Base-by-base conservation (phyloP, 2,888 invertebrate species). In the Drosophila setosimentum region DNA sequence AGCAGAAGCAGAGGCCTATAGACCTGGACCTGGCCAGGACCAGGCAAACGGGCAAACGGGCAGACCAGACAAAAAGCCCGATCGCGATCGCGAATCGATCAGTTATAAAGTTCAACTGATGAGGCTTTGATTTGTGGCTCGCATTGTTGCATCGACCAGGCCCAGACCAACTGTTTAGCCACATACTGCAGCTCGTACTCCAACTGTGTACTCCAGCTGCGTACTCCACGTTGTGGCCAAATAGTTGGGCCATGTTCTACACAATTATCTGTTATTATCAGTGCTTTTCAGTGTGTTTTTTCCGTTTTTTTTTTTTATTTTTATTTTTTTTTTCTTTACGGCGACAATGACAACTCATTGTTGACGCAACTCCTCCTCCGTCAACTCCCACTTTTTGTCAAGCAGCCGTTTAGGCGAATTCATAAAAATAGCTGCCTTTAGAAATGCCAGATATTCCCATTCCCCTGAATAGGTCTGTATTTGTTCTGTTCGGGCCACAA, bases 251-350 rank as follows among this genome's bases (percentile, higher is more conserved):
- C 84, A 91, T 92, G 92, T 92, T 92, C 92, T 91, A 92, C 92
- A 92, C 92, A 92, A 92, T 92, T 92, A 91, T 92, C 91, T 89
- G 91, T 89, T 89, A 84, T 89, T 91, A 90, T 89, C 89, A 86
- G 86, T 69, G 73, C 76, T 76, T 74, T 83, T 82, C 80, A 80
- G 68, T 73, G 73, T 45, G 45, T 21, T 21, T 45, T 40, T 57
- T 59, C 21, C 27, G 65, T 68, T 70, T 61, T 76, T 48, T 50
- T 32, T n/a, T 29, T 68, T 24, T 57, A 21, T 35, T 32, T 51
- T 51, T 65, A 29, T n/a, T 29, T 68, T 24, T 57, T 21, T 35
- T 32, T 51, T 51, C 63, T 72, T 73, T 21, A 37, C 64, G 53
- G 72, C 80, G 69, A 82, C 78, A 83, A 86, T 87, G 86, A 87